phyloP scores from a whole-genome alignment of 2,113 vertebrate genomes.

The Phasianus colchicus region DNA sequence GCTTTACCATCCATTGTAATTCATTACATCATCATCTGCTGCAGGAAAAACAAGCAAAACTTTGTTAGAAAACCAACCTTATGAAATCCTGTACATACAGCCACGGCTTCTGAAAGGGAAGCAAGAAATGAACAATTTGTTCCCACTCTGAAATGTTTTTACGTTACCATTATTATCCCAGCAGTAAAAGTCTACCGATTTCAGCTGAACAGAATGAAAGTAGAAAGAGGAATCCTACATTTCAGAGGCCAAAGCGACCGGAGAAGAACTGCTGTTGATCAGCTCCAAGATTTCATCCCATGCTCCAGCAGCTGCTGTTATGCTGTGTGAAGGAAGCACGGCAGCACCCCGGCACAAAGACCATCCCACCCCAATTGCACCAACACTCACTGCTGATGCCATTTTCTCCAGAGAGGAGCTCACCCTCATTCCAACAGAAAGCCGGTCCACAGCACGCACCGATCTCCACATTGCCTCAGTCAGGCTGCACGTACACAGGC shows the following conservation, averaged over 20 bases:
- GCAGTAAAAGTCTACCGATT: not conserved
- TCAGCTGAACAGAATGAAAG: accelerated
- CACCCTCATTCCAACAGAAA: not conserved
- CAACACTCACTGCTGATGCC: not conserved
- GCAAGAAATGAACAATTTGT: accelerated
- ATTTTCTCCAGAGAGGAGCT: not conserved
- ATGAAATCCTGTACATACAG: not conserved
- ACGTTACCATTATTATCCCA: not conserved
- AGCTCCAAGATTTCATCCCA: accelerated
- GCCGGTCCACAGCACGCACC: accelerated
- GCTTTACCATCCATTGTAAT: not conserved
- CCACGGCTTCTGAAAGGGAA: not conserved
- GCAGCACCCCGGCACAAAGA: not conserved
- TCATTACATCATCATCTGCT: not conserved
- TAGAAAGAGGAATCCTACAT: not conserved
- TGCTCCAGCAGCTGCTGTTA: not conserved
- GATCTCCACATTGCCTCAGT: not conserved
- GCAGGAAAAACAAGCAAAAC: not conserved
- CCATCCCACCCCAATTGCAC: not conserved
- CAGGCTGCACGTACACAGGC: not conserved
- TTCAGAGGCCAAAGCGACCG: not conserved
- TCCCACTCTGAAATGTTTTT: not conserved
- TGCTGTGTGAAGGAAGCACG: accelerated
- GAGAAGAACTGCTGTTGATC: accelerated
- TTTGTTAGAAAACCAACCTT: not conserved